Evolutionary conservation across 2,113 vertebrate genomes (phyloP), one percentile per base, ranked within the genome.

Genomic region (Procapra przewalskii): DNA sequence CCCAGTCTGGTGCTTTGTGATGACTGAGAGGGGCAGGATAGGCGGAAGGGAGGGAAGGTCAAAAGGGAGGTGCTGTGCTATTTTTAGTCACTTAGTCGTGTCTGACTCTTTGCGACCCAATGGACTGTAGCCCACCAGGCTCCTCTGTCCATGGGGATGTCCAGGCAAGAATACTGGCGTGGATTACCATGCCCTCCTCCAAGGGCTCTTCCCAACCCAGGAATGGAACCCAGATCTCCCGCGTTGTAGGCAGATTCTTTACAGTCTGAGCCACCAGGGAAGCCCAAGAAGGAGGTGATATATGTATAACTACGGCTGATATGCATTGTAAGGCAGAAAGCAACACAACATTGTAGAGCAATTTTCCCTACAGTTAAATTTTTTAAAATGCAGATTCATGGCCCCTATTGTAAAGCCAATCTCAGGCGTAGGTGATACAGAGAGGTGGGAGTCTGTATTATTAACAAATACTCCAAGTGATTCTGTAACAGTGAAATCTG

Each of bases 381-480:
- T 21, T 36, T 11, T 3, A 81, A 93, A 82, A 57, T 27, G 64
- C 9, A 59, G 27, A 88, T 59, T 3, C 16, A 62, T 21, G 84
- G 16, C 19, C 14, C n/a, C n/a, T 90, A n/a, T 21, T 25, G 71
- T 97, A 29, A 48, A 90, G 75, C 48, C 48, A 90, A 84, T 57
- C 80, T 88, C 19, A 82, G 43, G 45, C 17, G 23, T 23, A 97
- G 84, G 52, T 93, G 23, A 8, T 48, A 8, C 57, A 57, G 2
- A 59, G 36, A 81, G 14, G n/a, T 92, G 45, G 82, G n/a, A 55
- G 12, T 17, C 13, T 81, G 57, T 50, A 62, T 36, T n/a, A 60
- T 91, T 77, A 91, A 95, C 19, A 91, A 75, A 36, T 86, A 86
- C 94, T 94, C 67, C 55, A 89, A 86, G 50, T 77, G 45, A 85